Base-by-base conservation (phyloP, 2,888 invertebrate species). In the Ichneumoninae sp. region DNA sequence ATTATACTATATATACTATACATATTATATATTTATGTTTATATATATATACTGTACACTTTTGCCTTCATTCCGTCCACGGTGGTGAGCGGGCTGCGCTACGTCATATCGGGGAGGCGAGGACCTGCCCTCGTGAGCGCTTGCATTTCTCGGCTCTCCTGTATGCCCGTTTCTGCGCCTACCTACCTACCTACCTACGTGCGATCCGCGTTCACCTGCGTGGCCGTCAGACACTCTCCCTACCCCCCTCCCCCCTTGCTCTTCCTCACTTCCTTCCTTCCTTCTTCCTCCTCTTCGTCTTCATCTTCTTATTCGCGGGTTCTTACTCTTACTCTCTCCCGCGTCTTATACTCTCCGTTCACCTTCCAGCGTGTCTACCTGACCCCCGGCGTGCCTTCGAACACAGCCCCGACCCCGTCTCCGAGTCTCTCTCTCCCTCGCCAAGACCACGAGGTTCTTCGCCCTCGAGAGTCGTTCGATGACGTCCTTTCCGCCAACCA, bases 201-300 rank as follows among this genome's bases (percentile, higher is more conserved):
- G 77, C 81, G 86, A 88, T 88, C 81, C 84, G 74, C 86, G 86
- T 89, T 79, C 90, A 88, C 90, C 88, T 90, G 89, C 83, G 75
- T 80, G 57, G 74, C 83, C 81, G 76, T 74, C 70, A 13, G 50
- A 76, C 62, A 26, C 74, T 44, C 36, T 71, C 44, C 44, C 60
- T 22, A 40, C 36, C 26, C 36, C 60, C 22, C 57, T n/a, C 47
- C 22, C n/a, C 36, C 16, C 52, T 54, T 22, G 44, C 50, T 33
- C 60, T 70, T 70, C 79, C 60, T 65, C 16, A n/a, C 47, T 22
- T 30, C 60, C 40, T 60, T 72, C 57, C 74, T 75, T 74, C 74
- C 62, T 62, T 33, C 57, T 22, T 72, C 74, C 26, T 44, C n/a
- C 26, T 30, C 30, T 7, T 16, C 74, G 30, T 62, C 74, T 26